phyloP scores from a whole-genome alignment of 2,113 vertebrate genomes.

The Microcebus jonahi region DNA sequence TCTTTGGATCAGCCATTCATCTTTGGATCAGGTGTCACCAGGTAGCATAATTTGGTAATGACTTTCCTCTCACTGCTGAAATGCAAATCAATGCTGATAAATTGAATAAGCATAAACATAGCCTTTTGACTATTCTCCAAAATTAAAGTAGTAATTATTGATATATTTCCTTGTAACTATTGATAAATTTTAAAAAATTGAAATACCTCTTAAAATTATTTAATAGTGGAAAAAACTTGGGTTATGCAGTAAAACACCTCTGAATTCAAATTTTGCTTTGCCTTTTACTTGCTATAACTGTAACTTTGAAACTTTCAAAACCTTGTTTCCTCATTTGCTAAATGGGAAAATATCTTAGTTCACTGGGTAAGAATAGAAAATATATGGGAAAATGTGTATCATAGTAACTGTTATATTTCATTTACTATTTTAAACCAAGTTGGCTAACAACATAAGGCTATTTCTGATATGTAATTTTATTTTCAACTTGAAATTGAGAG shows the following conservation, averaged over 20 bases:
- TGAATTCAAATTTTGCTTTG: not conserved
- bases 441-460: not conserved
- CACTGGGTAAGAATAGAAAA: not conserved
- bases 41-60: not conserved
- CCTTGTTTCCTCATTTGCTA: not conserved
- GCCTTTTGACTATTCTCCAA: not conserved
- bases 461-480: not conserved
- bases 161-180: not conserved
- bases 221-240: not conserved
- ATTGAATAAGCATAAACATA: not conserved
- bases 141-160: not conserved
- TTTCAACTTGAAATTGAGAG: conserved; percentile 14
- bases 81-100: not conserved
- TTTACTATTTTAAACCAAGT: conserved; percentile 1
- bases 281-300: not conserved
- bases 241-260: not conserved
- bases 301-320: not conserved
- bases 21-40: not conserved
- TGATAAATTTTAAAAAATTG: not conserved
- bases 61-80: not conserved
- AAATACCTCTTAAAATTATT: not conserved
- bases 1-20: not conserved
- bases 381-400: not conserved
- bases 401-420: not conserved
- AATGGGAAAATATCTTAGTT: not conserved